Conservation (phyloP, 2,113 vertebrate species). For the Perognathus longimembris region DNA sequence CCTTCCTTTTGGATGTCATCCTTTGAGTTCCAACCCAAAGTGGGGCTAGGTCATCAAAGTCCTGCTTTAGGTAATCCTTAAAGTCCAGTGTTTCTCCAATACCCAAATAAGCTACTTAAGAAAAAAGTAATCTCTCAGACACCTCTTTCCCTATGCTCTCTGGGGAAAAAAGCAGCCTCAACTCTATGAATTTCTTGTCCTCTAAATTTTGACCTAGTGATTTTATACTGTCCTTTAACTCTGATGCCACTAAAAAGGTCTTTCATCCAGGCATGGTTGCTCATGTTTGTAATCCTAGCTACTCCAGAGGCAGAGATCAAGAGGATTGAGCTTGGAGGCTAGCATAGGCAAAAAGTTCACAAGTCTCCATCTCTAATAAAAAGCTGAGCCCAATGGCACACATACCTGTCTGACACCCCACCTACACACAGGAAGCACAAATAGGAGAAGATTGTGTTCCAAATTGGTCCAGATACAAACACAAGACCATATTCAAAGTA, state of each 20-base stretch:
- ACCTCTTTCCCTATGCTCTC: background rate
- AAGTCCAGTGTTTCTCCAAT: background rate
- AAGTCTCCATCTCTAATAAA: no score
- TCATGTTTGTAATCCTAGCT: no score
- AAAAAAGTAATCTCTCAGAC: background rate
- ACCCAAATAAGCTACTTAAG: background rate
- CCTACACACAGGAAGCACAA: no score
- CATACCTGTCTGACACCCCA: no score
- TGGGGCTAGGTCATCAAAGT: background rate
- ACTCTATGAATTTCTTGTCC: conserved; percentile 2
- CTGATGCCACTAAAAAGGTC: background rate
- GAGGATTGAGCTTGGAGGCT: no score
- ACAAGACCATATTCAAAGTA: no score
- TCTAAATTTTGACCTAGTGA: background rate
- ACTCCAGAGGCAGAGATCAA: no score
- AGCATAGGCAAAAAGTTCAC: no score
- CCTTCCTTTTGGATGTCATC: background rate
- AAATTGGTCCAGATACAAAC: no score
- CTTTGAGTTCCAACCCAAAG: background rate
- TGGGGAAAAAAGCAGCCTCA: background rate
- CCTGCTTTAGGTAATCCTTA: background rate
- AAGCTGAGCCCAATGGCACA: no score
- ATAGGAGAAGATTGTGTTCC: no score
- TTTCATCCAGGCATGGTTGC: background rate
- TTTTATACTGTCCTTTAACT: conserved; percentile 38